phyloP scores from a whole-genome alignment of 2,888 invertebrate species.

The Acrobasis suavella region DNA sequence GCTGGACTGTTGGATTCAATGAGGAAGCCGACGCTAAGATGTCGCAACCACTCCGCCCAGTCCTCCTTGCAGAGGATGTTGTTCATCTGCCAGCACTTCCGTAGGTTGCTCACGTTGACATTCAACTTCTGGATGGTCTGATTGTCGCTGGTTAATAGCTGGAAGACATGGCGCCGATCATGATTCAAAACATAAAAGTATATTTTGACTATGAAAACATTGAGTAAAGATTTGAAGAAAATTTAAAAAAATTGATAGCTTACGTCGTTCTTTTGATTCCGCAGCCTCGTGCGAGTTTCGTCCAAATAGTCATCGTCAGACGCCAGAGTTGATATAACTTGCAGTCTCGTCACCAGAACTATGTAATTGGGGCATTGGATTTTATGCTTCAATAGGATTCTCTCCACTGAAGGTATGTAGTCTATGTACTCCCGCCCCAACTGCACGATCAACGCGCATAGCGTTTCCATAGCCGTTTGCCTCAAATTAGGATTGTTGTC shows the following conservation, averaged over 20 bases:
- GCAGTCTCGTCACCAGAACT: constrained; percentile 88
- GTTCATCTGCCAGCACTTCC: constrained; percentile 93
- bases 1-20: constrained; percentile 98
- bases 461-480: constrained; percentile 92
- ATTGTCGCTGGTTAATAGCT: constrained; percentile 66
- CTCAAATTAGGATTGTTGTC: constrained; percentile 90
- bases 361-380: constrained; percentile 91
- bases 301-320: constrained; percentile 89
- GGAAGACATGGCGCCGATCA: constrained; percentile 22
- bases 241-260: constrained; percentile 41
- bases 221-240: neutral
- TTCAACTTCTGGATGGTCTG: constrained; percentile 89
- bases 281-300: constrained; percentile 84
- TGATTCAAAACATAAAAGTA: neutral
- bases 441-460: constrained; percentile 93
- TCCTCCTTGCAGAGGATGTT: constrained; percentile 97
- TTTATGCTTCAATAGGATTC: constrained; percentile 90
- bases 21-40: constrained; percentile 94
- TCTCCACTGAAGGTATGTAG: constrained; percentile 95
- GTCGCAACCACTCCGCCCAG: constrained; percentile 98
- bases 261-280: constrained; percentile 87
- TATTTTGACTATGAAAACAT: neutral
- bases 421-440: constrained; percentile 95
- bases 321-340: constrained; percentile 88
- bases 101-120: constrained; percentile 90